These are phyloP conservation scores for Muschampia plurimacula DNA, from an alignment of 2,888 invertebrate species.

Conservation along the genomic window DNA sequence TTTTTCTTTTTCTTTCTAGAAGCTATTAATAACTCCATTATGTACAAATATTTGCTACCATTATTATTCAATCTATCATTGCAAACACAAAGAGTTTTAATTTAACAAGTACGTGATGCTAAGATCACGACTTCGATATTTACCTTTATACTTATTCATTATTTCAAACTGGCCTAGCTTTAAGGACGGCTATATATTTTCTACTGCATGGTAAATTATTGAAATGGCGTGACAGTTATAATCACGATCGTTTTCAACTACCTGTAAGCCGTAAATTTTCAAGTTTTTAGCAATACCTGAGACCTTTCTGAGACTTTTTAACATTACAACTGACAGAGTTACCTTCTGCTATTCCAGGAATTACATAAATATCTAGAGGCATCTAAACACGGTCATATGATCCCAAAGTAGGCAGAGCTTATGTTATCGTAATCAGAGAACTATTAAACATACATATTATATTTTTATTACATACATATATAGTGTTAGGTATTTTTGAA, in stretches of 20 bases:
- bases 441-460: no score
- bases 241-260: not conserved
- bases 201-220: not conserved
- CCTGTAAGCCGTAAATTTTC: not conserved
- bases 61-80: conserved; percentile 4
- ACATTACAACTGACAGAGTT: no score
- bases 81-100: conserved; percentile 21
- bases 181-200: conserved; percentile 23
- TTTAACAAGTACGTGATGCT: conserved; percentile 31
- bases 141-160: conserved; percentile 25
- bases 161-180: conserved; percentile 16
- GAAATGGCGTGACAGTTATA: not conserved
- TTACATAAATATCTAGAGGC: no score
- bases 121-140: conserved; percentile 32
- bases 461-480: no score
- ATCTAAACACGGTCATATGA: no score
- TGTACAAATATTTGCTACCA: not conserved
- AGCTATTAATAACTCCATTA: not conserved
- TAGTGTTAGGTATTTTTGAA: no score
- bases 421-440: no score
- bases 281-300: no score
- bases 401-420: no score
- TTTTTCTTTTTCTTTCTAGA: not conserved
- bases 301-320: no score
- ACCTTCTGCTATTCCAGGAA: no score